phyloP scores from a whole-genome alignment of 2,888 invertebrate genomes.

The Synanthedon vespiformis region DNA sequence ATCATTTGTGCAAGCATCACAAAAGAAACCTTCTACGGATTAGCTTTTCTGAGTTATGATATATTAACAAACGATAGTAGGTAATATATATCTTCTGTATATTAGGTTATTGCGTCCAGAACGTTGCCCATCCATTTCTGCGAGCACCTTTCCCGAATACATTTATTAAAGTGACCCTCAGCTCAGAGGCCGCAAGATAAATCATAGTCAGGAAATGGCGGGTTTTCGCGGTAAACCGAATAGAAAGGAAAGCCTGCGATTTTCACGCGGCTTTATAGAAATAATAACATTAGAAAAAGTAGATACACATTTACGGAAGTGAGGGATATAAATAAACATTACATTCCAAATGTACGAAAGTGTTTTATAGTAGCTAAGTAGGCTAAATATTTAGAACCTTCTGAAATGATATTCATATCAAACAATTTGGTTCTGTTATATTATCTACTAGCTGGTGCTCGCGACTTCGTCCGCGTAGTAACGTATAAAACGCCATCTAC shows the following conservation, averaged over 20 bases:
- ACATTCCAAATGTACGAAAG: not conserved
- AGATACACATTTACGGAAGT: slow-evolving; percentile 2
- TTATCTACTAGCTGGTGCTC: no score
- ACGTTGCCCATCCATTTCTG: slow-evolving; percentile 50
- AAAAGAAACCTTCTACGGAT: no score
- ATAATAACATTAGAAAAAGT: slow-evolving; percentile 16
- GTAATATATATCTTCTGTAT: slow-evolving; percentile 27
- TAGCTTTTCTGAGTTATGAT: not conserved
- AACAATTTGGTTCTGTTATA: no score
- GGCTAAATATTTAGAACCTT: not conserved
- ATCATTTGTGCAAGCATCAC: no score
- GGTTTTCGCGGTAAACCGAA: slow-evolving; percentile 49
- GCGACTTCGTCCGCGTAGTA: no score
- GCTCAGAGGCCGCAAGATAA: slow-evolving; percentile 59
- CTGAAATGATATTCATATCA: no score
- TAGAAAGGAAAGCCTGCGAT: slow-evolving; percentile 33
- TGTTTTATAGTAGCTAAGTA: no score
- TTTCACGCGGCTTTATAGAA: slow-evolving; percentile 16
- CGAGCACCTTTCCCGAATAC: slow-evolving; percentile 59
- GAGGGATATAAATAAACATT: not conserved
- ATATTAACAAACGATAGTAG: not conserved
- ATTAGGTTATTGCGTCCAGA: slow-evolving; percentile 22
- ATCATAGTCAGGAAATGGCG: slow-evolving; percentile 63
- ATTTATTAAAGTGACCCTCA: slow-evolving; percentile 68
- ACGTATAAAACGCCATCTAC: no score